Evolutionary conservation across 2,888 invertebrate species (phyloP).

Genomic region (Sepioteuthis lessoniana): DNA sequence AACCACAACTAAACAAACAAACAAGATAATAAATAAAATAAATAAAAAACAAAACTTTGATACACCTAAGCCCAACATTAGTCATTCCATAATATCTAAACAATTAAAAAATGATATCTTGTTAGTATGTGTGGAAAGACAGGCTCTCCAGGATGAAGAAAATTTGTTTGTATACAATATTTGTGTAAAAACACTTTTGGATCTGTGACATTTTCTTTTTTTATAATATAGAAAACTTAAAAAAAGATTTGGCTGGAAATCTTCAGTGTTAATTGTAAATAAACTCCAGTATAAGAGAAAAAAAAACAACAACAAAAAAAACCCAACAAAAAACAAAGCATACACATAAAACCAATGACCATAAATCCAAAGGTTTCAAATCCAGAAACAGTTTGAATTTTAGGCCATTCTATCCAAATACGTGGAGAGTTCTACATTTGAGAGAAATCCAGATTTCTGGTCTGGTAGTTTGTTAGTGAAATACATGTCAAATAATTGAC

Average conservation of each 20-base stretch:
- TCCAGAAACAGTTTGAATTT: neutral
- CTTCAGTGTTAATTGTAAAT: neutral
- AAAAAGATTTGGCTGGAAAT: neutral
- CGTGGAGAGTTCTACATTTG: neutral
- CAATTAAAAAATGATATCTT: neutral
- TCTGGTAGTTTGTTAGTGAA: neutral
- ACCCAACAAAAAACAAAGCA: neutral
- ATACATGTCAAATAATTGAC: neutral
- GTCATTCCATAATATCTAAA: neutral
- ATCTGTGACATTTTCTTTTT: neutral
- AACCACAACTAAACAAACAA: neutral
- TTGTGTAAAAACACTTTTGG: neutral
- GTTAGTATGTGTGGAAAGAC: neutral
- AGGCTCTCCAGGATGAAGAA: neutral
- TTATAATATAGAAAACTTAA: neutral
- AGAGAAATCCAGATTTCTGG: too few relatives aligned
- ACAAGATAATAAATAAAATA: neutral
- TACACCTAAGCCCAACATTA: neutral
- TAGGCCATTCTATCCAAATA: neutral
- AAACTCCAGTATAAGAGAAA: neutral
- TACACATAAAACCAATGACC: neutral
- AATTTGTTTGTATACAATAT: neutral
- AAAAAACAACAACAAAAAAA: neutral
- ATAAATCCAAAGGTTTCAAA: neutral
- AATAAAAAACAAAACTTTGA: neutral